Percentiles rank a stretch among this genome's conserved stretches.
Conservation (phyloP, 1,140 invertebrate genomes). For the Brachionus manjavacas region DNA sequence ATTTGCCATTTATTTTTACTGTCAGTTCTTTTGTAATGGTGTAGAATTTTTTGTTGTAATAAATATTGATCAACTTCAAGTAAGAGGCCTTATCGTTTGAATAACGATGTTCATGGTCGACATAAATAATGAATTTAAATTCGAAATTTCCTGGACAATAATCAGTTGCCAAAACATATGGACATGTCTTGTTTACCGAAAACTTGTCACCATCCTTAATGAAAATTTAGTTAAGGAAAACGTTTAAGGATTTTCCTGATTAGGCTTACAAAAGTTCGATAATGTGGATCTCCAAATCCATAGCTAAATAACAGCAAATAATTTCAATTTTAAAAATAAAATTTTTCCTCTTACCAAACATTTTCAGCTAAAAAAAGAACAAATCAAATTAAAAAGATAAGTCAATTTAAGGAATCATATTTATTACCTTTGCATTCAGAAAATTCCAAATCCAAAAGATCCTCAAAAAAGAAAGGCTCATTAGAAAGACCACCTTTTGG, state of each 20-base stretch:
- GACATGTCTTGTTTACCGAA: not conserved
- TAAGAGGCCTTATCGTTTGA: not conserved
- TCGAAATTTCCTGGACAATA: not conserved
- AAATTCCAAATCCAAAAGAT: not conserved
- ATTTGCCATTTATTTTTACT: not conserved
- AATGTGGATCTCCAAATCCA: conserved; percentile 34
- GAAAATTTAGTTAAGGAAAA: not conserved
- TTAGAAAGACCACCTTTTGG: not conserved
- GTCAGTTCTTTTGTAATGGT: not conserved
- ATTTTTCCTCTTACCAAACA: not conserved
- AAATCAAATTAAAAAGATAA: too few species aligned
- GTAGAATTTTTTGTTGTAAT: not conserved
- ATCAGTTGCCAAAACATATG: conserved; percentile 27
- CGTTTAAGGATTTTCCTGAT: too few species aligned
- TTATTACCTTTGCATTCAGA: not conserved
- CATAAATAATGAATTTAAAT: not conserved
- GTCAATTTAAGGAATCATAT: too few species aligned
- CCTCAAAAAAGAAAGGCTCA: not conserved
- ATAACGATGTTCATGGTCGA: conserved; percentile 15
- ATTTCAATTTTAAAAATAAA: not conserved
- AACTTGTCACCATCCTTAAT: conserved; percentile 6
- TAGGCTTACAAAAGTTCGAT: conserved; percentile 22
- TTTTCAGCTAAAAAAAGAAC: too few species aligned
- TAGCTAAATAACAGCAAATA: not conserved
- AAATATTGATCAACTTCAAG: not conserved